Evolutionary conservation across 2,888 invertebrate genomes (phyloP), one percentile per base, ranked within the genome.

Genomic region (Omphaloscelis lunosa): DNA sequence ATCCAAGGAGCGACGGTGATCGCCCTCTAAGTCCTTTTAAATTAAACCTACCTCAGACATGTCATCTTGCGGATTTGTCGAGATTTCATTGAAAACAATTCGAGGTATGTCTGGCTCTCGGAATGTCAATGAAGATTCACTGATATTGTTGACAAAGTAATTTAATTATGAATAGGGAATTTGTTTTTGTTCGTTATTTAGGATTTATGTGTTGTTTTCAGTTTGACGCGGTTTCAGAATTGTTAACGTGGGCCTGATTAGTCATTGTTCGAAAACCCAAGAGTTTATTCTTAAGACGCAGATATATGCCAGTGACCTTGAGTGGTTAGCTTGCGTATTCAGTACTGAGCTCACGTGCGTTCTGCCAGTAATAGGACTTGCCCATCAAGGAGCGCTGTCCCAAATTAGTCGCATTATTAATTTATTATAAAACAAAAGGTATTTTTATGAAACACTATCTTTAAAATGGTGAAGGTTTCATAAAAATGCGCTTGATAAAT

Each of bases 21-120:
- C 83, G 86, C 53, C 72, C 85, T 76, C 11, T 88, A 88, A 93
- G 89, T 89, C 92, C 86, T 89, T 90, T 89, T 90, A 92, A 91
- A 93, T 93, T 90, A 91, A 92, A 93, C 88, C 84, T 77, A 79
- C 75, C 62, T 76, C 39, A 20, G 45, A 80, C 79, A 86, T 85
- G 84, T 86, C 79, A 83, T 81, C 75, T 68, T 75, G 75, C 27
- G 85, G 78, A 89, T 86, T 89, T 82, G 76, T 84, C 74, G 76
- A 84, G 83, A 85, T 88, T 85, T 81, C 53, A 41, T 66, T 53
- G 20, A 79, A 81, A 86, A 83, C 69, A 82, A 80, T 75, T 67
- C 73, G 15, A 66, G 51, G 62, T 59, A 77, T 59, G 72, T 72
- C 71, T 86, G 59, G 61, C 20, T 67, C 29, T 61, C 29, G 51